Base-by-base conservation (phyloP, 2,797 vertebrate genomes). In the Darevskia nairensis region DNA sequence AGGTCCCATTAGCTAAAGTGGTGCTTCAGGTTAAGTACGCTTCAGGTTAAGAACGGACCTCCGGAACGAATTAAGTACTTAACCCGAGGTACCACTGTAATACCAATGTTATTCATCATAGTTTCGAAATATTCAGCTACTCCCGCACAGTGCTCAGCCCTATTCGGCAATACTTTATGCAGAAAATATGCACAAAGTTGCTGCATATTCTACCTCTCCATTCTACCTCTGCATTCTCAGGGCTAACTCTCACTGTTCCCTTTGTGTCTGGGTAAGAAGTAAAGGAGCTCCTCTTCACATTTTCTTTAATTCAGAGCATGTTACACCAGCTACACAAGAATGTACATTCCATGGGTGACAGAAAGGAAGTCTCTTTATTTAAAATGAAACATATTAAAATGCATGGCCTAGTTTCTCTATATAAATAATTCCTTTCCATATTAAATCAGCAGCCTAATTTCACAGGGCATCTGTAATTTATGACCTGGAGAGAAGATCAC, bases 351-450 rank as follows among this genome's bases (percentile, higher is more conserved):
- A 46, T 13, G 27, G 23, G 21, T 32, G n/a, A 74, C 72, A 74
- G 3, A 1, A 71, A 61, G 25, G 15, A 25, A 3, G n/a, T 21
- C 29, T 8, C 0, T 50, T 29, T 1, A 2, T 29, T 64, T 4
- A 25, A 74, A 86, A 55, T 35, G 0, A 1, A 17, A 17, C 23
- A 1, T 6, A 0, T 1, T 23, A 35, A 82, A 66, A 82, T 19
- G 2, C 41, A n/a, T 0, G 29, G 0, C 15, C 2, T 7, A 0
- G 1, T 59, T 68, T 71, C 61, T 23, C 61, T 64, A 23, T 64
- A 64, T 64, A 64, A 64, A 64, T 83, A n/a, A 78, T 32, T 19
- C 50, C 50, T 55, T 55, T 55, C 10, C 44, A 59, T 85, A 39
- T 61, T 75, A 46, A 59, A 75, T 59, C n/a, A 88, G 25, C 44